Evolutionary conservation across 2,888 invertebrate species (phyloP), one percentile per base, ranked within the genome.

Genomic region (Palloptera scutellata): DNA sequence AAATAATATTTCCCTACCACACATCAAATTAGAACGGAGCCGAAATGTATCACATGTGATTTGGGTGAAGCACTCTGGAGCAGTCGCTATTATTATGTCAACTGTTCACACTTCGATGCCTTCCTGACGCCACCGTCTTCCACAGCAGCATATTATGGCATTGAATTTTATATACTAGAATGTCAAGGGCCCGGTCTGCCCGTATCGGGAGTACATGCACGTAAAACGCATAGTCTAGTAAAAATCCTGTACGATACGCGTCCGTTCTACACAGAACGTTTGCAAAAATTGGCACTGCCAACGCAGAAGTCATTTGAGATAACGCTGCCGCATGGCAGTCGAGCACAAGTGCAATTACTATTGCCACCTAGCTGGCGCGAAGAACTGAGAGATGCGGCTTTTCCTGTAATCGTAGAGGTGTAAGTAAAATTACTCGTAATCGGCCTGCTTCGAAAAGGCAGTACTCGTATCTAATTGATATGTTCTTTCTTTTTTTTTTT

Each of bases 111-210:
- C 86, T 95, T 94, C 88, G 89, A 89, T 79, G 94, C 94, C 61
- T 89, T 90, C 76, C 90, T 94, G 78, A 90, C 88, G 55, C 89
- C 89, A 52, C 78, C 87, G 66, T 80, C 81, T 77, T 81, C 82
- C 75, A 77, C 83, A 76, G 80, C 85, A 72, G 82, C 82, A 43
- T 80, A 78, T 70, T 74, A 76, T 71, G 84, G 83, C 75, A 80
- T 85, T 74, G 81, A 84, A 58, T 84, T 79, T 75, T 95, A 94
- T 84, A 94, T 95, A 75, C 88, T 96, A 76, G 91, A 93, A 81
- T 97, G 97, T 85, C 91, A 92, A 77, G 97, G 97, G n/a, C 96
- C 96, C 54, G 94, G 94, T 70, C 89, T 96, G 73, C 96, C 97
- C 70, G 88, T 94, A 76, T 93, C 93, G 57, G 93, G 85, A 68